Evolutionary conservation across 2,888 invertebrate genomes (phyloP), one percentile per base, ranked within the genome.

Genomic region (Epinotia demarniana): DNA sequence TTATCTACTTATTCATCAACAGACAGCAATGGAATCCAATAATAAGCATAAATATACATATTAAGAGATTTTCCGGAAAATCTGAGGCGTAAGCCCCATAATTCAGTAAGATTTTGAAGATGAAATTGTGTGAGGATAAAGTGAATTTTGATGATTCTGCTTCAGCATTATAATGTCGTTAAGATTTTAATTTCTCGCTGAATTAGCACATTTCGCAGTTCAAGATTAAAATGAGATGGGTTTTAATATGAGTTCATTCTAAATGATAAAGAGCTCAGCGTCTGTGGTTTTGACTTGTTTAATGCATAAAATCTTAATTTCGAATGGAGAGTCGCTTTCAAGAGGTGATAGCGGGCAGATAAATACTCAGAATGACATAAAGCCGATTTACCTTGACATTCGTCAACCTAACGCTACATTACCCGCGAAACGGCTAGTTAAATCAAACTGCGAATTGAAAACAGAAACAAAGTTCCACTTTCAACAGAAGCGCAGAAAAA

Each of bases 391-490:
- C 9, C 39, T 39, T 9, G 39, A 39, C 9, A 9, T 9, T 39
- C 39, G 39, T 23, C 13, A 23, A 5, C 13, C 33, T 61, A 33
- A 4, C 33, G 27, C 58, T 12, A 43, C 33, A 18, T 39, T 53
- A 66, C n/a, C 3, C 19, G 11, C 16, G 60, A 53, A 53, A 70
- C 12, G 39, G 63, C 67, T 73, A 67, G 60, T 49, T 70, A 33
- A 75, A 71, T 43, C 18, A 53, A 68, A 73, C 39, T 61, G 19
- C 39, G 39, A 75, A 73, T 73, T 60, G 67, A 73, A 73, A 66
- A 75, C 39, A 58, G 66, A 71, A 53, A 75, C 57, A 58, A 66
- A 75, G 67, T 66, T 67, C 61, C 66, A 71, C 46, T 67, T 75
- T 23, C 66, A 19, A 43, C 23, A 55, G 16, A n/a, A 27, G 53